A percentile compares a stretch with the other conserved stretches of the same genome.
Conservation (phyloP, 2,888 invertebrate species). For the Epinotia nisella region DNA sequence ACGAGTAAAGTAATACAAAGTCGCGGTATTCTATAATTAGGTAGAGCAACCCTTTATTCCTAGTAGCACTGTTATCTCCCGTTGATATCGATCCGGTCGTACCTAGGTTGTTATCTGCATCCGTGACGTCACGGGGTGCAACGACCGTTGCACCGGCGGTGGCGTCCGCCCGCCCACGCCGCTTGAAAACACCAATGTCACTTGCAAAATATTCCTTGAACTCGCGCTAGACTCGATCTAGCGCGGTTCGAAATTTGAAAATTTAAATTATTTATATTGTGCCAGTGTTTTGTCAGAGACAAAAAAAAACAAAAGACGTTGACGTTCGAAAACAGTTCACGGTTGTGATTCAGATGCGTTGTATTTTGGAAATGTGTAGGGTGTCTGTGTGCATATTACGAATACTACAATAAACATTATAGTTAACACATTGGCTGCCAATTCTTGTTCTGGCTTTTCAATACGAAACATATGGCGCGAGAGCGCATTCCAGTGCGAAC, state of each 20-base stretch:
- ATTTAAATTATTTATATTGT: conserved; percentile 5
- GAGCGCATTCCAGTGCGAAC: conserved; percentile 66
- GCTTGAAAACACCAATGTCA: conserved; percentile 61
- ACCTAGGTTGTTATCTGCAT: conserved; percentile 57
- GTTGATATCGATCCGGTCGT: conserved; percentile 42
- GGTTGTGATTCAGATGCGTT: not conserved
- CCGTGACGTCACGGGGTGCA: conserved; percentile 71
- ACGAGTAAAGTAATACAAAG: not conserved
- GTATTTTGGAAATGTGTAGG: conserved; percentile 5
- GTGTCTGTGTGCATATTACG: conserved; percentile 14
- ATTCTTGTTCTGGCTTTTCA: conserved; percentile 58
- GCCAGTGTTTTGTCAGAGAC: conserved; percentile 10
- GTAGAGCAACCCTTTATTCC: conserved; percentile 15
- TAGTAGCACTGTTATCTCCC: conserved; percentile 5
- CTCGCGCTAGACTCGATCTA: conserved; percentile 50
- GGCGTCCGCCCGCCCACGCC: conserved; percentile 62
- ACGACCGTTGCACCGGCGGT: conserved; percentile 61
- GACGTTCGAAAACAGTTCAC: not conserved
- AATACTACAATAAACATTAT: conserved; percentile 33
- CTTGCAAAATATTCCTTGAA: conserved; percentile 60
- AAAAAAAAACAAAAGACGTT: conserved; percentile 2
- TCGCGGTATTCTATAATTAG: not conserved
- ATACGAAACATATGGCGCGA: conserved; percentile 76
- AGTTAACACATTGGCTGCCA: conserved; percentile 49
- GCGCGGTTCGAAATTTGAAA: conserved; percentile 33